Evolutionary conservation across 2,888 invertebrate genomes (phyloP).

Genomic region (Holacanthella duospinosa): DNA sequence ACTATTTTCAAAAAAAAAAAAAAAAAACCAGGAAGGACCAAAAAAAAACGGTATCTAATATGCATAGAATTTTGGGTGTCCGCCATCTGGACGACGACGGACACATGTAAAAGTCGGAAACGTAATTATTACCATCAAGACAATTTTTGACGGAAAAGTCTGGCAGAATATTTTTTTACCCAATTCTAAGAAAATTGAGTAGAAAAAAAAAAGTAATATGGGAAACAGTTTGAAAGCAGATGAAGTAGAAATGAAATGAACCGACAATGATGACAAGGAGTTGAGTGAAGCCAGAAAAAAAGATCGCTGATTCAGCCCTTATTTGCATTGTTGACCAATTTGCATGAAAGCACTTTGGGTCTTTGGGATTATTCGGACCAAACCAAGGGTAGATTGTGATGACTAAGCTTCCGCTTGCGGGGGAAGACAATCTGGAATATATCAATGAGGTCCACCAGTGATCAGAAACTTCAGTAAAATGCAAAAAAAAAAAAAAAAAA

Average conservation of each 20-base stretch:
- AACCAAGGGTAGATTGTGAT: neutral
- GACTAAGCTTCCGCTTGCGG: neutral
- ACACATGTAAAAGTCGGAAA: neutral
- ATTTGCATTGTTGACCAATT: constrained; percentile 37
- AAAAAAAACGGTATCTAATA: no score
- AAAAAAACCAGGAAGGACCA: no score
- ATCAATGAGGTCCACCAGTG: neutral
- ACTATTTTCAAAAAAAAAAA: neutral
- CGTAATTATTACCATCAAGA: neutral
- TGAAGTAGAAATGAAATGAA: neutral
- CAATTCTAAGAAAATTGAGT: neutral
- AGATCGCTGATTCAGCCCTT: constrained; percentile 19
- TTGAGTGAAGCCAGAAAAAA: neutral
- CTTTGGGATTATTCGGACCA: no score
- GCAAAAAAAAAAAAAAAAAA: neutral
- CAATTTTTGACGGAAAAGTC: neutral
- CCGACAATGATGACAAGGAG: neutral
- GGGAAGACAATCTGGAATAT: neutral
- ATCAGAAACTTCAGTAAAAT: no score
- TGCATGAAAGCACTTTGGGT: constrained; percentile 36
- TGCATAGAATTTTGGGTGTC: neutral
- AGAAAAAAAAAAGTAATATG: no score
- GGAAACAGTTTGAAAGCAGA: neutral
- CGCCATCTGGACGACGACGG: neutral
- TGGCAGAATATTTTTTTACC: neutral